These are phyloP conservation scores for Engraulis encrasicolus DNA, from an alignment of 2,113 vertebrate species.

Conservation along the genomic window DNA sequence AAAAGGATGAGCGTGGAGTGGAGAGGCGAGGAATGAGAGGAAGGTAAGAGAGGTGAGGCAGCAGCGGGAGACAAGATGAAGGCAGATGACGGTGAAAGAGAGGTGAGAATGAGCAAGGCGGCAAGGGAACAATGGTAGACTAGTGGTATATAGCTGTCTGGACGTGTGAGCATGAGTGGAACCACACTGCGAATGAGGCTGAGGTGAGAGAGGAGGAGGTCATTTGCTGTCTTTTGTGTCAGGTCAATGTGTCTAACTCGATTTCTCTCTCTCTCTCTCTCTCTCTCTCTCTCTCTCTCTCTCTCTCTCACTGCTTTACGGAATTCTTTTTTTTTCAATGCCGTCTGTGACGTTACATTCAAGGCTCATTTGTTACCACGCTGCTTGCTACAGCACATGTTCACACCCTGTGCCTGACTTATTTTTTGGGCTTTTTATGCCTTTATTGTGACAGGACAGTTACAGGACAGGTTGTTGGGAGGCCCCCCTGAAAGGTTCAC, in stretches of 20 bases:
- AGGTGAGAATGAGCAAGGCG: not conserved
- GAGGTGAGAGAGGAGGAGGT: not conserved
- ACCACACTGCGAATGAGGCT: not conserved
- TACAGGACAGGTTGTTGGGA: too few species aligned
- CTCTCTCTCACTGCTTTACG: constrained; percentile 1
- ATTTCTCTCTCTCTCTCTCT: not conserved
- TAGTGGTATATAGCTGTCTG: not conserved
- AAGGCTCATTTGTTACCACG: too few species aligned
- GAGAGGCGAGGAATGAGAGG: too few species aligned
- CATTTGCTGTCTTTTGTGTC: not conserved
- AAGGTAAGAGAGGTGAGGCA: too few species aligned
- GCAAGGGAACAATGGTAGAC: not conserved
- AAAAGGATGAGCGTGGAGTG: too few species aligned
- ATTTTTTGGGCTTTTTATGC: too few species aligned
- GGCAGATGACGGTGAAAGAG: not conserved
- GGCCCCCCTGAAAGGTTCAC: too few species aligned
- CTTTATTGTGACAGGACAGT: too few species aligned
- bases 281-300: not conserved
- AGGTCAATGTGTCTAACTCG: not conserved
- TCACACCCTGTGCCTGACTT: too few species aligned
- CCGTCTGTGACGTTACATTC: too few species aligned
- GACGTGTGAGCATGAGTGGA: not conserved
- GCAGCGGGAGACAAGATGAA: not conserved
- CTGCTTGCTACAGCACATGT: too few species aligned
- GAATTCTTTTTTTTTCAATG: too few species aligned